Evolutionary conservation across 2,113 vertebrate species (phyloP).

Genomic region (Spheniscus mendiculus): DNA sequence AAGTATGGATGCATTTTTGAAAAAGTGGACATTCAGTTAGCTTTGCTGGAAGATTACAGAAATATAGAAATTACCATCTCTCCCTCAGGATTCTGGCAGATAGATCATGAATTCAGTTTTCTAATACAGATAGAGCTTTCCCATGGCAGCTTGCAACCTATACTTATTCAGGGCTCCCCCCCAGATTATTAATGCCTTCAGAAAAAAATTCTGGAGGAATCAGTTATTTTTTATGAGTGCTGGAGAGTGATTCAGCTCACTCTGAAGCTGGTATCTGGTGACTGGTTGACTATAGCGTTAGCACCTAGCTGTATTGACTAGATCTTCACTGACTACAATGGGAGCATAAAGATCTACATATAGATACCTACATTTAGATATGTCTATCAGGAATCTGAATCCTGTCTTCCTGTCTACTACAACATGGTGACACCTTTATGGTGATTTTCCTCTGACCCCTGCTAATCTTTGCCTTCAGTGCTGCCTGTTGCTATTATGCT

Average conservation of each 20-base stretch:
- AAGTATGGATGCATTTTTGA: background rate
- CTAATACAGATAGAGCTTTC: background rate
- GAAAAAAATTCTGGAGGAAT: background rate
- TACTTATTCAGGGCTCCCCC: background rate
- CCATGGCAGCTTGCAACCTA: background rate
- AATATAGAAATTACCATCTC: background rate
- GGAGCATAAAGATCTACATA: background rate
- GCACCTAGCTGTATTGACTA: background rate
- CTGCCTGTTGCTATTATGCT: background rate
- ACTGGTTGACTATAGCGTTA: background rate
- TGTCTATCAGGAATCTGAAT: background rate
- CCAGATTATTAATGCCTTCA: background rate
- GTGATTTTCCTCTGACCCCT: background rate
- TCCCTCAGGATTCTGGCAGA: background rate
- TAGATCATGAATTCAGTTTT: background rate
- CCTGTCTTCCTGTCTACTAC: background rate
- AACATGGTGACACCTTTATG: background rate
- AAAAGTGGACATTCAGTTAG: background rate
- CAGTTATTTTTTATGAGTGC: background rate
- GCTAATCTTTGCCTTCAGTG: background rate
- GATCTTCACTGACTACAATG: background rate
- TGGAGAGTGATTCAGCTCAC: background rate
- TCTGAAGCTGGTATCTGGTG: background rate
- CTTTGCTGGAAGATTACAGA: background rate
- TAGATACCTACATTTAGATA: background rate